Evolutionary conservation across 2,797 vertebrate species (phyloP), one percentile per base, ranked within the genome.

Genomic region (Catamblyrhynchus diadema): DNA sequence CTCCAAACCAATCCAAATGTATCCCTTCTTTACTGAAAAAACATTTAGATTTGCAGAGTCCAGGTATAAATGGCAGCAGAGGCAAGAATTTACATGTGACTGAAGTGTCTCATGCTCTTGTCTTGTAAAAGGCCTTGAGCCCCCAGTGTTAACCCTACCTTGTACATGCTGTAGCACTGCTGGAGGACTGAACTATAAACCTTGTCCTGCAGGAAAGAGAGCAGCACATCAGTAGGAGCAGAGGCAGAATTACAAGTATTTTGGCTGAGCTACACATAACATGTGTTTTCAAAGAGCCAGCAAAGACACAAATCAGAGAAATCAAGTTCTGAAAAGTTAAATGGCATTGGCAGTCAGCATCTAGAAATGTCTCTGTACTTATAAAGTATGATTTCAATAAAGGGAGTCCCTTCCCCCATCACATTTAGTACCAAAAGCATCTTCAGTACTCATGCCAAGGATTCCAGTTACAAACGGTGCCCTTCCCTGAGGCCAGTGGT

Each of bases 121-220:
- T 61, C 87, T 65, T 50, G n/a, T 45, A 44, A 66, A 91, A 82
- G 67, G 53, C 57, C 14, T 83, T 72, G 42, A 93, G 69, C n/a
- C 50, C 69, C 27, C 48, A 47, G 25, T 9, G 23, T n/a, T 16
- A 60, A 30, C 47, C 98, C 97, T 96, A 99, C 99, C 99, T 99
- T 99, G 97, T 99, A 99, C 99, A 99, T 99, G 94, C 98, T 99
- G 97, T 99, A 99, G 98, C 99, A 99, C 87, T 99, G 98, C 81
- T 98, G 98, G 28, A 99, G 97, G 50, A 99, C 99, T 4, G 99
- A 99, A 21, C 99, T 99, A 56, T 99, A 99, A 33, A 99, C 99
- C 28, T 99, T 99, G 97, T 99, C 99, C 99, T 99, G 74, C 17
- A 97, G 86, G 80, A 97, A 42, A 92, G 9, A 89, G 64, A 75